Conservation (phyloP, 2,888 invertebrate genomes). For the Serripes groenlandicus region DNA sequence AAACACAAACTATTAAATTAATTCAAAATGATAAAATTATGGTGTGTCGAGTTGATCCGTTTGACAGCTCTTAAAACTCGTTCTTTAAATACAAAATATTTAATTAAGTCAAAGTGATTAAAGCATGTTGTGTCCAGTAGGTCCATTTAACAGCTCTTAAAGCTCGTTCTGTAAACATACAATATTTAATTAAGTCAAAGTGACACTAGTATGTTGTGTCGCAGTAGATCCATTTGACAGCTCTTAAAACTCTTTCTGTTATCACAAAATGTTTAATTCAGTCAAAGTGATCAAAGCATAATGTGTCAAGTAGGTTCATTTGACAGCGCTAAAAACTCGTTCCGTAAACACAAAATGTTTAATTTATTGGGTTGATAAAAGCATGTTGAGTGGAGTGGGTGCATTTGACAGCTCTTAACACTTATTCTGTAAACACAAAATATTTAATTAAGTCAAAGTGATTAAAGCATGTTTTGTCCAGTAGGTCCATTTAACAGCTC, state of each 20-base stretch:
- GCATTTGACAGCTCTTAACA: constrained; percentile 91
- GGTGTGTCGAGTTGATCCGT: constrained; percentile 96
- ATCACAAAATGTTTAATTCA: constrained; percentile 76
- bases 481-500: constrained; percentile 94
- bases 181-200: background rate
- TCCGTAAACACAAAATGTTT: too few species aligned
- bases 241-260: constrained; percentile 83
- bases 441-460: too few species aligned
- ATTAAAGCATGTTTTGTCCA: too few species aligned
- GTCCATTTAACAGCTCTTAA: constrained; percentile 91
- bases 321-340: too few species aligned
- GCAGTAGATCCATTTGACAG: constrained; percentile 92
- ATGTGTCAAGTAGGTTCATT: background rate
- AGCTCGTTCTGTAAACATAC: constrained; percentile 76
- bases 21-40: too few species aligned
- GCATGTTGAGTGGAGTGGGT: too few species aligned
- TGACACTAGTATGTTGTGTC: background rate
- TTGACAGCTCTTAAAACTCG: constrained; percentile 89
- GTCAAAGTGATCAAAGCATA: background rate
- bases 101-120: constrained; percentile 98
- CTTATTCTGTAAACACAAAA: constrained; percentile 86
- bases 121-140: constrained; percentile 98
- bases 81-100: constrained; percentile 87
- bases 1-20: constrained; percentile 88
- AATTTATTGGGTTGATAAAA: too few species aligned